Conservation (phyloP, 1,140 invertebrate genomes). For the Agraylea sexmaculata region DNA sequence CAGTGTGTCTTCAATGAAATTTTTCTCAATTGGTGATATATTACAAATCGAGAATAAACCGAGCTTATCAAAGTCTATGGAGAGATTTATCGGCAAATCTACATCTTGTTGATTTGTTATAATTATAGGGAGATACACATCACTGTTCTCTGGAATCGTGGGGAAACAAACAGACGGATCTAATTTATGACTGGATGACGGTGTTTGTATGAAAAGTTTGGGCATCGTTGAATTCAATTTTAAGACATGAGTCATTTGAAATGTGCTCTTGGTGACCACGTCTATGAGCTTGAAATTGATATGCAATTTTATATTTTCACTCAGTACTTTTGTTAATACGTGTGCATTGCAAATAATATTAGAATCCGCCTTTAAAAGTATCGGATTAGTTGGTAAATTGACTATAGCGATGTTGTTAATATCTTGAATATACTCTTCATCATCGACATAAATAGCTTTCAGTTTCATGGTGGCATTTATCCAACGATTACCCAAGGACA, state of each 20-base stretch:
- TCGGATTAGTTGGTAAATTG: constrained; percentile 11
- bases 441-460: constrained; percentile 13
- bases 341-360: constrained; percentile 13
- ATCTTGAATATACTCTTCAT: constrained; percentile 5
- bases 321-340: constrained; percentile 3
- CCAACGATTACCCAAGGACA: constrained; percentile 15
- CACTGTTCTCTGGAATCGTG: constrained; percentile 11
- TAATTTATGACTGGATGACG: constrained; percentile 3
- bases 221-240: constrained; percentile 9
- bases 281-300: constrained; percentile 12
- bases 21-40: constrained; percentile 7
- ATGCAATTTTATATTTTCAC: constrained; percentile 11
- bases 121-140: constrained; percentile 12
- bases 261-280: constrained; percentile 16
- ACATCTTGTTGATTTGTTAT: constrained; percentile 14
- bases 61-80: constrained; percentile 6
- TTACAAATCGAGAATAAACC: constrained; percentile 12
- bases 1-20: constrained; percentile 6
- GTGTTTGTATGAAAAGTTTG: constrained; percentile 10
- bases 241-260: constrained; percentile 9
- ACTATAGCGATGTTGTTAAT: constrained; percentile 12
- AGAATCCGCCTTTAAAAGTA: constrained; percentile 15
- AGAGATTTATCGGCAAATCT: constrained; percentile 13
- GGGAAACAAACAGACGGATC: constrained; percentile 11
- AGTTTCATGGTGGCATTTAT: constrained; percentile 13